Evolutionary conservation across 2,797 vertebrate genomes (phyloP), one percentile per base, ranked within the genome.

Genomic region (Gambusia yucatana): DNA sequence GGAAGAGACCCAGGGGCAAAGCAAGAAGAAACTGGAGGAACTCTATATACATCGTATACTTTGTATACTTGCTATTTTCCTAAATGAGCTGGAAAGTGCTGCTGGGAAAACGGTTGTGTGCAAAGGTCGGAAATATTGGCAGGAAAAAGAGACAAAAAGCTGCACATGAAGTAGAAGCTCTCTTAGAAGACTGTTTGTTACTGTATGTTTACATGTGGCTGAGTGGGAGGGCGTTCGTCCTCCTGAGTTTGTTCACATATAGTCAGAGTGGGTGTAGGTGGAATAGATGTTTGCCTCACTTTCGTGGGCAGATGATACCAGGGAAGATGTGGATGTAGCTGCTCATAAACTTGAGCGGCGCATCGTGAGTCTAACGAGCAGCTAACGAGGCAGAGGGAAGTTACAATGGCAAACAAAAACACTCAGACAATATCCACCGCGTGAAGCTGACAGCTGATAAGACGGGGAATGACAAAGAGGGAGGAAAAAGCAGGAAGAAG

Each of bases 381-480:
- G 77, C 72, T 81, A 86, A 87, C 73, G 30, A 88, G 83, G 84
- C 81, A 81, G 84, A 84, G 79, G 84, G 86, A 89, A 83, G 81
- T 70, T 79, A 87, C 84, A 86, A 84, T 85, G 84, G 84, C 55
- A 63, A 88, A 92, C 76, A 87, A 84, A 89, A 73, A 79, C 48
- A 39, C 76, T 75, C 77, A 86, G 89, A 93, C 90, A 93, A 93
- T 89, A 86, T 86, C 36, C 83, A 22, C 72, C 33, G 6, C 6
- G 65, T 30, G 28, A 80, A 20, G 89, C 52, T 85, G 92, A 93
- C 91, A 85, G 88, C 76, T 78, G 39, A 83, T 88, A 71, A 90
- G 78, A 72, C 79, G 77, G 87, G 77, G 86, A 87, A 77, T 91
- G 90, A 93, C 89, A 93, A 87, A 87, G 81, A 77, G 84, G 67